Evolutionary conservation across 2,888 invertebrate species (phyloP), one percentile per base, ranked within the genome.

Genomic region (Trichogramma evanescens): DNA sequence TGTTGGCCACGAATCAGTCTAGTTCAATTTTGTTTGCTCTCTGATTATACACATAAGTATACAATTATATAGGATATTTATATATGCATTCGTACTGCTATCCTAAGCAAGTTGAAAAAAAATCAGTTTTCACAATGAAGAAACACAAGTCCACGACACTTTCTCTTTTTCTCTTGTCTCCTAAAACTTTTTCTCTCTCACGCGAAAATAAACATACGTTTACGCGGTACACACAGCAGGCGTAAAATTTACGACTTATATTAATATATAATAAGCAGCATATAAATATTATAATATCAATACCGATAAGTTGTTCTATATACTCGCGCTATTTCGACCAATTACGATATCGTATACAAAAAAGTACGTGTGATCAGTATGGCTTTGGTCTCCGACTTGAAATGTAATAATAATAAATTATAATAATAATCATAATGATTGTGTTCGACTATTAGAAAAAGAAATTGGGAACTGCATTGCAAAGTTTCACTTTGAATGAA

Each of bases 401-500:
- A 44, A 10, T 8, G 13, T 5, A 44, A 46, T 41, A 44, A 54
- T 41, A 48, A 46, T 48, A 8, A 58, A 54, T 51, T 9, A 42
- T 51, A 58, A 44, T 41, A 58, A 43, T 8, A 9, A 61, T 41
- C 38, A 45, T 26, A 9, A 39, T 45, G 45, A 56, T 61, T 56
- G 48, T 48, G 58, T 63, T 61, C 58, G 61, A 61, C 61, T 63
- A 53, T 57, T 58, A 59, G 45, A 54, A 59, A 61, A 56, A 52
- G 45, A 44, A 9, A 41, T 42, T 49, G 41, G 50, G 52, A 10
- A 26, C 10, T 3, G 41, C 10, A 26, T 73, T 70, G 63, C 65
- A 49, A 63, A 64, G 66, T 65, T 68, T 69, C 70, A 67, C 67
- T 66, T 68, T 69, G 64, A 66, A 63, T 66, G 66, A 62, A 54